Evolutionary conservation across 2,888 invertebrate species (phyloP), one percentile per base, ranked within the genome.

Genomic region (Pseudococcus jackbeardsleyi): DNA sequence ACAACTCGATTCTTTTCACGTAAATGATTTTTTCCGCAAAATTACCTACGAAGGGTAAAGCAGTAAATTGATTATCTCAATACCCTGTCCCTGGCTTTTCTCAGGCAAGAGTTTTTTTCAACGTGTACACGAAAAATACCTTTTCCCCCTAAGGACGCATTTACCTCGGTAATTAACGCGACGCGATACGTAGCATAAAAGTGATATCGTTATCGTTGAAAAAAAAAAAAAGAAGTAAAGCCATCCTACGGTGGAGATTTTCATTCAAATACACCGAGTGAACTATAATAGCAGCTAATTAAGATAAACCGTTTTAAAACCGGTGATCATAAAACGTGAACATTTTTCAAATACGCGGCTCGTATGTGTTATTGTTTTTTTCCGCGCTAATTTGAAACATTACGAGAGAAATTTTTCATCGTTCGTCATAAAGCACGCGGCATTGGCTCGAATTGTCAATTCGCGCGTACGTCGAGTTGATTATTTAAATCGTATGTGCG

Each of bases 271-370:
- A 19, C 8, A n/a, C n/a, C n/a, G 7, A 79, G 42, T n/a, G 42
- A 42, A 42, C 42, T 33, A 42, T 79, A 79, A 79, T 42, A 79
- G 42, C 39, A 8, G 19, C 42, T 79, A 79, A 79, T 79, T 79
- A 79, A 79, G 79, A 79, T 79, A 79, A 79, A 79, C 79, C 42
- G 79, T 19, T 79, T 46, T 79, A 79, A 79, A 42, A 33, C 68
- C 33, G 17, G 79, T 5, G 72, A 72, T 39, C 39, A 33, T 72
- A 72, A 72, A 72, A 72, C 72, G 79, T 42, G 79, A 79, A 79
- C 46, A 19, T 5, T 42, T 79, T 79, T 79, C 79, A 79, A 79
- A 79, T 59, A 9, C 9, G 0, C n/a, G 8, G 46, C 6, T 2
- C 6, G 5, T 46, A 50, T 50, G 50, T 50, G 50, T 4, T 50